phyloP scores from a whole-genome alignment of 2,888 invertebrate genomes.

The Phengaris arion region DNA sequence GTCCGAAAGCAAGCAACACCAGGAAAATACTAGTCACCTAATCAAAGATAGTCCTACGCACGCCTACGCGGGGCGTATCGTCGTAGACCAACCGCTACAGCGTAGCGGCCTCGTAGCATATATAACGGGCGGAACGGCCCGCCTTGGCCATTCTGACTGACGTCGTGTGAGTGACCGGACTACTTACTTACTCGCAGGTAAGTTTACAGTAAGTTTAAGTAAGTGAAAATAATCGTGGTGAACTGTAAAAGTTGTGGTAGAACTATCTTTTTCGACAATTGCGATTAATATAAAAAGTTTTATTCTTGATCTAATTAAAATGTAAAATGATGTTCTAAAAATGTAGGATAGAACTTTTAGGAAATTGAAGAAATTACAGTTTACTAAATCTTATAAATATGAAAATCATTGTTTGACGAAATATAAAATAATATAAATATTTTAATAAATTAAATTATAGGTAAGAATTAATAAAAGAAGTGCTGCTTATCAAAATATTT shows the following conservation, averaged over 20 bases:
- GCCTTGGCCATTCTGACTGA: slow-evolving; percentile 59
- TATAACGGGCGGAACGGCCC: slow-evolving; percentile 52
- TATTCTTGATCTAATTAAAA: too few relatives aligned
- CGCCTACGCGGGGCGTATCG: slow-evolving; percentile 68
- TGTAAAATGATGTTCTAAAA: too few relatives aligned
- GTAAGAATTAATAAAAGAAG: too few relatives aligned
- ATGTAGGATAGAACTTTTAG: too few relatives aligned
- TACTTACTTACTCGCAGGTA: slow-evolving; percentile 54
- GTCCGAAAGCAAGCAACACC: neutral
- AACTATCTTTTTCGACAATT: neutral
- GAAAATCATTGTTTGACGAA: too few relatives aligned
- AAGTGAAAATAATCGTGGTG: neutral
- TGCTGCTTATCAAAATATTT: too few relatives aligned
- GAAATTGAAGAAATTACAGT: too few relatives aligned
- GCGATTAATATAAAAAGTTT: neutral
- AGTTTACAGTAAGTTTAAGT: slow-evolving; percentile 44
- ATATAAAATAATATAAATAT: too few relatives aligned
- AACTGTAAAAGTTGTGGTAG: too few relatives aligned
- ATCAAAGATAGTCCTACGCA: slow-evolving; percentile 58
- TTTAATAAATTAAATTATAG: too few relatives aligned
- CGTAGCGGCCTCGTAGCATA: slow-evolving; percentile 42
- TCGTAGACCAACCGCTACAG: slow-evolving; percentile 61
- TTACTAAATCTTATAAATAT: too few relatives aligned
- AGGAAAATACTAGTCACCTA: slow-evolving; percentile 43
- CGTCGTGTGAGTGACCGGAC: slow-evolving; percentile 43